Percentiles rank a stretch among this genome's conserved stretches.
Evolutionary conservation across 2,888 invertebrate genomes (phyloP).

Genomic region (Beris morrisii): DNA sequence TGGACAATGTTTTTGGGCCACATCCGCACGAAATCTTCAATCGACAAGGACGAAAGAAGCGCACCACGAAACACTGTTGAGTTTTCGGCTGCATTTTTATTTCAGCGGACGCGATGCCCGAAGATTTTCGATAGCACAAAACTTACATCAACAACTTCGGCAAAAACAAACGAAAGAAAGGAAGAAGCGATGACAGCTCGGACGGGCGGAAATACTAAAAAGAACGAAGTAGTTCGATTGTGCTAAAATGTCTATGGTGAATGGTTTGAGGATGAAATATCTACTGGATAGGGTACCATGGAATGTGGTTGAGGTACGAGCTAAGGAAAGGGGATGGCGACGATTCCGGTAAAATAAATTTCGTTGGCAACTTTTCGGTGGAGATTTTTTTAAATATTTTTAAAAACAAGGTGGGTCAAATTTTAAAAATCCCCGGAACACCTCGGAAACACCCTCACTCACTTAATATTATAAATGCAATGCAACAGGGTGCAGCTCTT

Average conservation of each 20-base stretch:
- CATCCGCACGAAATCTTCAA: slow-evolving; percentile 5
- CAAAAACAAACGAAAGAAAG: slow-evolving; percentile 54
- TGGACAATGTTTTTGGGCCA: slow-evolving; percentile 1
- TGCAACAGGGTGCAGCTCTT: too few relatives aligned
- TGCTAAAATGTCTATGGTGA: background rate
- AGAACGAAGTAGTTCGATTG: background rate
- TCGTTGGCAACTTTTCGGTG: too few relatives aligned
- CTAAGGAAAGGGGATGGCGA: too few relatives aligned
- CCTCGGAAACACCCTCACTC: too few relatives aligned
- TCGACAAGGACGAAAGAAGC: background rate
- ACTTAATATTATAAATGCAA: too few relatives aligned
- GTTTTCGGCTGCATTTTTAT: background rate
- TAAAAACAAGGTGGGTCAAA: too few relatives aligned
- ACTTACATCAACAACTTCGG: slow-evolving; percentile 54
- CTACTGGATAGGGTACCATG: too few relatives aligned
- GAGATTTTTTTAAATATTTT: too few relatives aligned
- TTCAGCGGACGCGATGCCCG: slow-evolving; percentile 39
- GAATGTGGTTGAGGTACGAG: too few relatives aligned
- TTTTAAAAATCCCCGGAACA: too few relatives aligned
- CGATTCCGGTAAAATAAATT: too few relatives aligned
- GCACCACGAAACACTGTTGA: background rate
- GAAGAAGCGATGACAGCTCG: slow-evolving; percentile 48
- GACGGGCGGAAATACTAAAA: slow-evolving; percentile 47
- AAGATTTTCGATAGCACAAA: slow-evolving; percentile 43
- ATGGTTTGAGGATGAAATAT: background rate